phyloP scores from a whole-genome alignment of 2,797 vertebrate species.

The Rhyacichthys aspro region DNA sequence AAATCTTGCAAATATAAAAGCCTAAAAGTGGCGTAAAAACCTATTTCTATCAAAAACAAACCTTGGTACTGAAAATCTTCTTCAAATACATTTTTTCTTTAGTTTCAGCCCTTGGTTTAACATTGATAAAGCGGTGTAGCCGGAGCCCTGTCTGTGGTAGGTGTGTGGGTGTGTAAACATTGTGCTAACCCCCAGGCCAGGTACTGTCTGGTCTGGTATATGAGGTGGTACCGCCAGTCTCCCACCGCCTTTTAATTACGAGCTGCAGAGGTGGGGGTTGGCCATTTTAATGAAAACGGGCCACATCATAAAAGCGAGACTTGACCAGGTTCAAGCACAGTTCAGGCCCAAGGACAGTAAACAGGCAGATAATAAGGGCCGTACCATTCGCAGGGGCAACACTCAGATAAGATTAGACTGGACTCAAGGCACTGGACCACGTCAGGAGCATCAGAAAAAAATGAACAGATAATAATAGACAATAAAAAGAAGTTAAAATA shows the following conservation, averaged over 20 bases:
- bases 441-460: conserved; percentile 11
- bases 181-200: conserved; percentile 66
- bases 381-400: conserved; percentile 46
- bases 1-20: not conserved
- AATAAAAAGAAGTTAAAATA: not conserved
- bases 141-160: conserved; percentile 24
- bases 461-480: not conserved
- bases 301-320: conserved; percentile 71
- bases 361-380: conserved; percentile 53
- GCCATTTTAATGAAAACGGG: conserved; percentile 68
- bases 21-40: not conserved
- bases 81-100: too few species aligned
- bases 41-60: too few species aligned
- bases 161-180: conserved; percentile 71
- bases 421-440: conserved; percentile 11
- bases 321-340: conserved; percentile 69
- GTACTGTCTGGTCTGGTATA: conserved; percentile 69
- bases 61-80: too few species aligned
- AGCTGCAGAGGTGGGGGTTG: conserved; percentile 41
- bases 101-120: conserved; percentile 25
- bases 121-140: too few species aligned
- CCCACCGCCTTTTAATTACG: conserved; percentile 72
- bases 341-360: conserved; percentile 71
- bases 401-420: conserved; percentile 50
- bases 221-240: conserved; percentile 73